Base-by-base conservation (phyloP, 1,140 invertebrate species). In the Camponotus pennsylvanicus region DNA sequence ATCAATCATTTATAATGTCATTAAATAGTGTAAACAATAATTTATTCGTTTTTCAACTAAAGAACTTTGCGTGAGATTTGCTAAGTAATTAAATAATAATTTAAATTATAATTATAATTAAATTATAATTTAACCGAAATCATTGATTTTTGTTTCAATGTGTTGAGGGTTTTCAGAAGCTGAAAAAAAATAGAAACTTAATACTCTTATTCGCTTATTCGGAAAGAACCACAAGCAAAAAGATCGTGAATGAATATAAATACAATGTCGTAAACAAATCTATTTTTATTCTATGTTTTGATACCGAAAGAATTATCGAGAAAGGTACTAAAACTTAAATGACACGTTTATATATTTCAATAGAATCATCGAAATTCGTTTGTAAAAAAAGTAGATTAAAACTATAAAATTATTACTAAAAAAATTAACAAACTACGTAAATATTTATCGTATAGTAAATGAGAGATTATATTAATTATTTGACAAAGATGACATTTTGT, bases 171-270 rank as follows among this genome's bases (percentile, higher is more conserved):
- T 18, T 5, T 52, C 13, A 3, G 6, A 42, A 5, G 42, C 15
- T n/a, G 49, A 52, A 21, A 63, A 42, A 45, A 1, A 34, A 34
- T n/a, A 66, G 18, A 77, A 63, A 64, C 1, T 7, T 0, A 18
- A 77, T 66, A 66, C 13, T 57, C 32, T 75, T 21, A 37, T 59
- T 61, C 0, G 7, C 11, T 76, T 61, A 42, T 11, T 76, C 8
- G 18, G 3, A 78, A 66, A 66, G 18, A 8, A 34, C 8, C 42
- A 15, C 13, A 27, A 18, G 42, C 2, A 21, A 32, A 21, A 32
- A 5, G 18, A 52, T 18, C 61, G 67, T 49, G 67, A 89, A 89
- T 82, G 86, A 89, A 90, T 90, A 89, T 90, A 87, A 89, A 89
- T 90, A 90, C 61, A 85, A 13, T 63, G 79, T 84, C 57, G 63